Evolutionary conservation across 2,888 invertebrate species (phyloP), one percentile per base, ranked within the genome.

Genomic region (Chloromyia formosa): DNA sequence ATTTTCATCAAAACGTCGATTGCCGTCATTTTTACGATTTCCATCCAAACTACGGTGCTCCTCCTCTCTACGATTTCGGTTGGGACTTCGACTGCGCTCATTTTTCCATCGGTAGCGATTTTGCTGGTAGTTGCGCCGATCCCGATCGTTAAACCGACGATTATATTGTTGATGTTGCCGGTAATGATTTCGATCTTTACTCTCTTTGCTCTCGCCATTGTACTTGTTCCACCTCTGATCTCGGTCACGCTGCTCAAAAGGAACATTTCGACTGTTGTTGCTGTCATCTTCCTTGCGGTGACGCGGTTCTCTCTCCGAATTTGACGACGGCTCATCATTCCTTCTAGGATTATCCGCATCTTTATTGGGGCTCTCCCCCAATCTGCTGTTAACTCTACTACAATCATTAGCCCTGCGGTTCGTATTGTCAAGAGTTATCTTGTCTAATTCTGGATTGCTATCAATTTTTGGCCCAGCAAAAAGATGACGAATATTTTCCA

Each of bases 401-500:
- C 23, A 20, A 22, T 16, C 18, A 58, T 58, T 22, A 20, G 40
- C 27, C 2, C 27, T 35, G 27, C 27, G 27, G 7, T 35, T 35
- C 7, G 2, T 35, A 35, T 35, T 35, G 3, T 4, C 27, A 35
- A 7, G 7, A 35, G 27, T 7, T 7, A 7, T 2, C 27, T 35
- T 35, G 27, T 7, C 27, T 35, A 7, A 2, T 35, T 35, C 27
- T n/a, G 14, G 10, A 12, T 54, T 9, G 56, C 2, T 18, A 20
- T 18, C 3, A 35, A 7, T 35, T 2, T 58, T 18, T 22, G 10
- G 1, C 16, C 20, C 7, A 16, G 71, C 69, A 40, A 75, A 73
- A n/a, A 77, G 23, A 27, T 75, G 69, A 40, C 75, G 73, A 18
- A 77, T 75, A 45, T 75, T 82, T 14, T 79, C 80, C 76, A 82